Evolutionary conservation across 2,113 vertebrate genomes (phyloP).

Genomic region (Ptychochromis oligacanthus): DNA sequence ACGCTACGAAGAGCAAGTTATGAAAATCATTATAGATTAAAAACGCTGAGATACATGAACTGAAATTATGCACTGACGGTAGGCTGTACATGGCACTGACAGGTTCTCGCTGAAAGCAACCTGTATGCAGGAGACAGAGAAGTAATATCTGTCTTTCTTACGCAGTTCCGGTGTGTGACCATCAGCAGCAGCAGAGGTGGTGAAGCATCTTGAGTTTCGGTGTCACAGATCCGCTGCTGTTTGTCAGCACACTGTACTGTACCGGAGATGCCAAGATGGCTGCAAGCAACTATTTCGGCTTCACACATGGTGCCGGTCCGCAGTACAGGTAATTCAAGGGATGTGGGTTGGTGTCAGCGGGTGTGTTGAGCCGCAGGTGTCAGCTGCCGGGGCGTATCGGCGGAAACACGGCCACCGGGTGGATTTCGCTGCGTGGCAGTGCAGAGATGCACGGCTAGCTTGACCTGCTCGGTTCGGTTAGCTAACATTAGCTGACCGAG

Average conservation of each 20-base stretch:
- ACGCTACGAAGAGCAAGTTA: not conserved
- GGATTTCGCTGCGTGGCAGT: not conserved
- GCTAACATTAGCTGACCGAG: slow-evolving; percentile 49
- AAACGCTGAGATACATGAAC: not conserved
- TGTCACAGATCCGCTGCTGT: not conserved
- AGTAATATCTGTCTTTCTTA: not conserved
- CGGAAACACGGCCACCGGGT: not conserved
- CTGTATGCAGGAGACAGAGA: not conserved
- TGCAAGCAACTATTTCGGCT: slow-evolving; percentile 82
- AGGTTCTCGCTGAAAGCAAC: not conserved
- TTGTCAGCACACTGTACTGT: slow-evolving; percentile 44
- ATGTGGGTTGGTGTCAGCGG: slow-evolving; percentile 21
- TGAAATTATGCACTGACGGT: not conserved
- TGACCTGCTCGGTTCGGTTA: slow-evolving; percentile 35
- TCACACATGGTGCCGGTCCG: slow-evolving; percentile 78
- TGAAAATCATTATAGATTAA: not conserved
- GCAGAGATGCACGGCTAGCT: slow-evolving; percentile 28
- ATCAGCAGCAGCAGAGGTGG: not conserved
- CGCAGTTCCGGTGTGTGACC: slow-evolving; percentile 11
- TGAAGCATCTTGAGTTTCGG: slow-evolving; percentile 51
- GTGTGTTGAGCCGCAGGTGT: not conserved
- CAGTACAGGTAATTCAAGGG: slow-evolving; percentile 83
- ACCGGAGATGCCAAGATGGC: slow-evolving; percentile 84
- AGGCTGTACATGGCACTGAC: not conserved
- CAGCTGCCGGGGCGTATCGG: not conserved